A percentile compares a stretch with the other conserved stretches of the same genome.
Evolutionary conservation across 2,113 vertebrate genomes (phyloP).

Genomic region (Galbula dea): DNA sequence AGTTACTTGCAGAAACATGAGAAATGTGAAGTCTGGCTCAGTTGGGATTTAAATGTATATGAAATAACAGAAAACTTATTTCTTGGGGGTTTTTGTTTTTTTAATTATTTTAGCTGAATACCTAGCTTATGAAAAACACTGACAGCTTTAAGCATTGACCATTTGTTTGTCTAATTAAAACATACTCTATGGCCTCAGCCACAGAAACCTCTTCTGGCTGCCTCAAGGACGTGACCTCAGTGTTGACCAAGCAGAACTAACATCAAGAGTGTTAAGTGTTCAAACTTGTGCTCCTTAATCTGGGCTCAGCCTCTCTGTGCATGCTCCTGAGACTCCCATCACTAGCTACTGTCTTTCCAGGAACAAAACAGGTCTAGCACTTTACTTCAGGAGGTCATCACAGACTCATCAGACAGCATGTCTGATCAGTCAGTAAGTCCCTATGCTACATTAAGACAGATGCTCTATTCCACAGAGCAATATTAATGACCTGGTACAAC

Average conservation of each 20-base stretch:
- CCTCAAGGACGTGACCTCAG: rapidly evolving
- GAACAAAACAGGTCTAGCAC: not conserved
- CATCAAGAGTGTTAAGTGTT: not conserved
- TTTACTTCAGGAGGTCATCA: not conserved
- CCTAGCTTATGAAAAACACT: not conserved
- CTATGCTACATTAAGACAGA: not conserved
- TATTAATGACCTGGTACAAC: not conserved
- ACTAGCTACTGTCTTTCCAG: not conserved
- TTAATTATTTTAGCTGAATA: not conserved
- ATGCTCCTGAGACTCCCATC: not conserved
- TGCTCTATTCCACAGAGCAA: not conserved
- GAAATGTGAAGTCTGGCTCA: conserved; percentile 38
- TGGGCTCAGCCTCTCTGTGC: not conserved
- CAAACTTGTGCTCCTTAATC: not conserved
- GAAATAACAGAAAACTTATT: not conserved
- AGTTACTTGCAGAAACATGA: conserved; percentile 4
- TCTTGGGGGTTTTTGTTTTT: not conserved
- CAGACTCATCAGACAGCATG: not conserved
- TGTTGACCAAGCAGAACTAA: not conserved
- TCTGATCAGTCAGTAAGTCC: not conserved
- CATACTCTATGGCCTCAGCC: not conserved
- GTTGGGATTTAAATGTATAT: not conserved
- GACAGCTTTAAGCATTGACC: not conserved
- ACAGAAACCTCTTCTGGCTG: not conserved
- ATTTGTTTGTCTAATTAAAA: not conserved